Evolutionary conservation across 2,888 invertebrate genomes (phyloP), one percentile per base, ranked within the genome.

Genomic region (Halictus quadricinctus): DNA sequence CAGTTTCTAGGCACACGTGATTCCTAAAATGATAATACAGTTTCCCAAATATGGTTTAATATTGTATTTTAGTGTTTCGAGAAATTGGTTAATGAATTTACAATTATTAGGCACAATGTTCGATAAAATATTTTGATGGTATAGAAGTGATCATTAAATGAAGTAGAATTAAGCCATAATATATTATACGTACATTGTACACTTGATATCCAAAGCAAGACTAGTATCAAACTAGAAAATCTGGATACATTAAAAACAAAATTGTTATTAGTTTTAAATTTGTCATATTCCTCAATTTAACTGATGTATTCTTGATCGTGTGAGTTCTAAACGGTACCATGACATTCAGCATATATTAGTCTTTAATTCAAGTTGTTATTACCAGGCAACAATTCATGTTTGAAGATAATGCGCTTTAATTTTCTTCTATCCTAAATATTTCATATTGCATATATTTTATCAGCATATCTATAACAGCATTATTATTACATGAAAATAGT

Each of bases 1-100:
- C 82, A 86, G 25, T 43, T 80, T 74, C 50, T 84, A 88, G 84
- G 86, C 84, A 88, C 88, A 70, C 50, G 75, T 79, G 79, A 76
- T 86, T 80, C 72, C 66, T 76, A 88, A 60, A 69, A 79, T 76
- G 46, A 77, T 78, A 21, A 54, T 79, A 74, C 64, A 81, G 78
- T 13, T 70, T 64, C 41, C 21, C 48, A 74, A 80, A 80, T 41
- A 29, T 58, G 13, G 6, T 58, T 41, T n/a, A 80, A 58, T 54
- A 41, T 60, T 58, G n/a, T 79, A 58, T 75, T 82, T 54, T 43
- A 50, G 21, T 73, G 41, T 50, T 13, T 29, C 48, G 10, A 75
- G 21, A 46, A 77, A 70, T 48, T 54, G 77, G 70, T 78, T 60
- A 43, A 79, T 78, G 70, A 43, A 69, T 76, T 29, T 73, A 72